These are phyloP conservation scores for Buceros bicornis DNA, from an alignment of 2,797 vertebrate genomes.

Conservation along the genomic window DNA sequence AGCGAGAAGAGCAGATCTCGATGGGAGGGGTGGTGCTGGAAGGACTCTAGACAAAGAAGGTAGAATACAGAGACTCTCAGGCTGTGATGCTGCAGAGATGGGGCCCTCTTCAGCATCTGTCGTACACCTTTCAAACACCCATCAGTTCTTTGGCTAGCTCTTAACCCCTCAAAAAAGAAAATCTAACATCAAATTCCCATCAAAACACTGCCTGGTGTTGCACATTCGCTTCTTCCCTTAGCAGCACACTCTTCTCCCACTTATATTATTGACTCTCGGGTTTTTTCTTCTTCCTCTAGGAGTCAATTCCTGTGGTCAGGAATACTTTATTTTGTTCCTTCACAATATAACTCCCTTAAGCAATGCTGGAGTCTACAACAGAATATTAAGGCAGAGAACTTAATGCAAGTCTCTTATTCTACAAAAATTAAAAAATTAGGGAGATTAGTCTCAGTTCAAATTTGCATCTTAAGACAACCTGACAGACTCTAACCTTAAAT, in stretches of 20 bases:
- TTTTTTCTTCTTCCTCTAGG: neutral
- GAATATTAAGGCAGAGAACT: neutral
- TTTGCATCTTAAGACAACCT: neutral
- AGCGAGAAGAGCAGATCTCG: constrained; percentile 93
- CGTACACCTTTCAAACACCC: neutral
- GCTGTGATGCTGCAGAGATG: neutral
- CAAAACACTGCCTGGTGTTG: neutral
- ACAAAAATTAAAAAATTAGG: neutral
- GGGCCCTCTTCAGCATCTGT: neutral
- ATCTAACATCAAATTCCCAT: neutral
- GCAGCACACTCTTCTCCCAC: neutral
- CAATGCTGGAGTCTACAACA: neutral
- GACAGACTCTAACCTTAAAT: neutral
- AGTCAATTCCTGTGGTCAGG: neutral
- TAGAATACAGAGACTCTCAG: neutral
- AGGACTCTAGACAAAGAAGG: constrained; percentile 82
- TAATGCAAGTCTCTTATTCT: neutral
- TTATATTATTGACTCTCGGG: neutral
- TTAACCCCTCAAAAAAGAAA: neutral
- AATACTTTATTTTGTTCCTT: neutral
- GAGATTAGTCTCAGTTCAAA: neutral
- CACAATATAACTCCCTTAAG: neutral
- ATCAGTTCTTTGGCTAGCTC: neutral
- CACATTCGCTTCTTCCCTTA: neutral
- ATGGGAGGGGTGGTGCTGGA: constrained; percentile 97